Conservation (phyloP, 2,888 invertebrate genomes). For the Hoplodrina ambigua region DNA sequence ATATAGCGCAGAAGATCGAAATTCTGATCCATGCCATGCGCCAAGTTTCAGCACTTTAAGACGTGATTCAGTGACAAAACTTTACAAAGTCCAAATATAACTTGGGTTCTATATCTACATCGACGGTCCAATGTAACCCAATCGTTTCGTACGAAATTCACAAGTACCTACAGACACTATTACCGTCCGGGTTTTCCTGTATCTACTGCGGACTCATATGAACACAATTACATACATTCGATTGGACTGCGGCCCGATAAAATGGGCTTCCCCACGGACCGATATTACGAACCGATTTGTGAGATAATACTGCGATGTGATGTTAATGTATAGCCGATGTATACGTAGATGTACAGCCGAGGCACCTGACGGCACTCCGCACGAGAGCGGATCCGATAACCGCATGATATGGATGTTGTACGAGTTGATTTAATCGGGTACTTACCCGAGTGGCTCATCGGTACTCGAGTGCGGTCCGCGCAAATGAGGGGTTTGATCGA, state of each 20-base stretch:
- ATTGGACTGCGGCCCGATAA: slow-evolving; percentile 17
- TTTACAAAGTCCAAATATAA: neutral
- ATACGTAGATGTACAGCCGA: neutral
- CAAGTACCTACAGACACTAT: neutral
- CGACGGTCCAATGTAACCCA: neutral
- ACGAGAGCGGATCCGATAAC: slow-evolving; percentile 9
- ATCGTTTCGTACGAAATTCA: slow-evolving; percentile 1
- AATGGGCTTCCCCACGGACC: slow-evolving; percentile 21
- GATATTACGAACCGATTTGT: slow-evolving; percentile 22
- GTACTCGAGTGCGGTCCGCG: neutral
- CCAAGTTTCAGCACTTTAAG: no score
- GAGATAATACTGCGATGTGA: slow-evolving; percentile 34
- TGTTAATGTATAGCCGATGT: slow-evolving; percentile 6
- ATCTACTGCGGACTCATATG: slow-evolving; percentile 17
- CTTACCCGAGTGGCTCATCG: neutral
- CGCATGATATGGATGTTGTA: slow-evolving; percentile 11
- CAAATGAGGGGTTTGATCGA: neutral
- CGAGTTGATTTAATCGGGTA: slow-evolving; percentile 10
- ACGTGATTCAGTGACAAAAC: no score
- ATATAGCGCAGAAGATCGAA: neutral
- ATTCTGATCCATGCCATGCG: no score
- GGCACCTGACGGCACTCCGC: slow-evolving; percentile 10
- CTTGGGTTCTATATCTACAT: neutral
- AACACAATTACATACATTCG: slow-evolving; percentile 23
- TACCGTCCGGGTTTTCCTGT: neutral